Evolutionary conservation across 1,140 invertebrate genomes (phyloP).

Genomic region (Gyrodactylus salaris): DNA sequence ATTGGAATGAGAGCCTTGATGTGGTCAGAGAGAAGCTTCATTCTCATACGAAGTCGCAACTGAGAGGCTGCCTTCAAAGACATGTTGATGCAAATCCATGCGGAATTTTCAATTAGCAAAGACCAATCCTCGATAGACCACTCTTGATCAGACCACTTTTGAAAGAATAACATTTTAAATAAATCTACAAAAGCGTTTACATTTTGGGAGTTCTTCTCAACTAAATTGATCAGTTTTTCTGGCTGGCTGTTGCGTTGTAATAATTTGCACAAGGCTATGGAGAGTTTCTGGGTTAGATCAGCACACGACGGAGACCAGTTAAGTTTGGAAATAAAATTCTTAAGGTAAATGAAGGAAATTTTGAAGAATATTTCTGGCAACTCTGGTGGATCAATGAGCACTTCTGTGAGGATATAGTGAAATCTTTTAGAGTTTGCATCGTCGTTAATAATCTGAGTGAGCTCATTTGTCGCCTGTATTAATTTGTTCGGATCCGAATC

Average conservation of each 20-base stretch:
- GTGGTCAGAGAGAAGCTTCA: background rate
- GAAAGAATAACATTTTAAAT: background rate
- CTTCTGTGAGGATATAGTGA: background rate
- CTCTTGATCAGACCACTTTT: background rate
- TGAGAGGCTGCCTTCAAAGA: background rate
- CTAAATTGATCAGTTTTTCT: background rate
- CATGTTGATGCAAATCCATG: background rate
- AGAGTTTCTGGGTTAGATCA: background rate
- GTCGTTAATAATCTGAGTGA: background rate
- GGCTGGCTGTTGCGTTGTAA: background rate
- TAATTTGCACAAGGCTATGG: background rate
- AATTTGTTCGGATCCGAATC: background rate
- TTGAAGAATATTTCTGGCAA: background rate
- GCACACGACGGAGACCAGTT: background rate
- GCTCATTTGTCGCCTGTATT: background rate
- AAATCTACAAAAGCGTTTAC: background rate
- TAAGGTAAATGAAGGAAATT: background rate
- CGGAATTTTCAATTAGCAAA: background rate
- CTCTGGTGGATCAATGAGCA: background rate
- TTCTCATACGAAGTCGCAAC: background rate
- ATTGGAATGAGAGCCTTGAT: background rate
- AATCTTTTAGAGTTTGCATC: background rate
- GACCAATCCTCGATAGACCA: background rate
- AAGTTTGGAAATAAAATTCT: background rate
- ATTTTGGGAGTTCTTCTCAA: background rate